A percentile compares a stretch with the other conserved stretches of the same genome.
Evolutionary conservation across 2,797 vertebrate genomes (phyloP).

Genomic region (Cirrhinus mrigala): DNA sequence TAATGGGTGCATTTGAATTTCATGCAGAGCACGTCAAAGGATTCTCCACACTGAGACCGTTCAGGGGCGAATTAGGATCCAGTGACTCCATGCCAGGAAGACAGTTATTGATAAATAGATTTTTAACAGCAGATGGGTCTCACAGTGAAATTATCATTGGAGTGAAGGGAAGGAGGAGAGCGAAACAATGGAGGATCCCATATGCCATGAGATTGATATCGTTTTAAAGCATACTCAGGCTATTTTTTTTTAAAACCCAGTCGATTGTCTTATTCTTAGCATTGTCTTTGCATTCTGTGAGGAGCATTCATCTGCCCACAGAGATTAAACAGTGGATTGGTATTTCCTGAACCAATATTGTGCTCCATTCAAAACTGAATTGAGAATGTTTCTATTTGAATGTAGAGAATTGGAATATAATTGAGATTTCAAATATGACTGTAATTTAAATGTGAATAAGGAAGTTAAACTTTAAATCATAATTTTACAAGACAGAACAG

Average conservation of each 20-base stretch:
- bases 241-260: not conserved
- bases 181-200: not conserved
- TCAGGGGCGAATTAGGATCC: slow-evolving; percentile 63
- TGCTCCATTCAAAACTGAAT: not conserved
- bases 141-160: slow-evolving; percentile 50
- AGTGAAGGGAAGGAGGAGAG: not conserved
- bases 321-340: slow-evolving; percentile 10
- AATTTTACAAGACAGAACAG: not conserved
- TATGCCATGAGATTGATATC: not conserved
- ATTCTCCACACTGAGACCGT: slow-evolving; percentile 59
- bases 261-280: slow-evolving; percentile 14
- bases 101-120: slow-evolving; percentile 70
- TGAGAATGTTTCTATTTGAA: not conserved
- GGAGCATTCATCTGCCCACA: not conserved
- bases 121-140: slow-evolving; percentile 71
- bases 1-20: slow-evolving; percentile 57
- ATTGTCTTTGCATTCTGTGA: slow-evolving; percentile 27
- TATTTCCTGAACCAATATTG: slow-evolving; percentile 1
- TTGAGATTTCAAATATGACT: not conserved
- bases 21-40: slow-evolving; percentile 58
- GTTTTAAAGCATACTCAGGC: not conserved
- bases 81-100: slow-evolving; percentile 64
- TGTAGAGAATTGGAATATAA: not conserved
- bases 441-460: not conserved
- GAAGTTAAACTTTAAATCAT: not conserved